Conservation (phyloP, 2,113 vertebrate species). For the Heteronetta atricapilla region DNA sequence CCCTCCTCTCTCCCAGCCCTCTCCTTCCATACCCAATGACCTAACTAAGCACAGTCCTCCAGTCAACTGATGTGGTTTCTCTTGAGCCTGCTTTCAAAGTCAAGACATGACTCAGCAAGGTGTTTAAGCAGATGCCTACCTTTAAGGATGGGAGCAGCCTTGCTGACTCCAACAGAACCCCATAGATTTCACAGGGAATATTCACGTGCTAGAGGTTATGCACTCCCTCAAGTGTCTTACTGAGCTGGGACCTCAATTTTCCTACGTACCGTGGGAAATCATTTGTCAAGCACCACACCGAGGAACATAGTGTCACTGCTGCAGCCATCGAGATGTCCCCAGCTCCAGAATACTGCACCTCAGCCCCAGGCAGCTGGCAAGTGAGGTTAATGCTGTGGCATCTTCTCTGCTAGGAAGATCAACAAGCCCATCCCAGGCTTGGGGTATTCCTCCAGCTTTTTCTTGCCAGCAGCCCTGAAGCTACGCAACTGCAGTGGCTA, state of each 20-base stretch:
- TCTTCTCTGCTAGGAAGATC: not conserved
- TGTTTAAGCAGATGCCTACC: constrained; percentile 55
- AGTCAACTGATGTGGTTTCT: constrained; percentile 63
- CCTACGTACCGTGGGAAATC: constrained; percentile 2
- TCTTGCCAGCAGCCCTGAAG: not conserved
- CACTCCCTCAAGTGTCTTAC: not conserved
- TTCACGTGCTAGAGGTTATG: constrained; percentile 63
- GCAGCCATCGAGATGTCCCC: not conserved
- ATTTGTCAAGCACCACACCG: not conserved
- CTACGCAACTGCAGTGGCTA: not conserved
- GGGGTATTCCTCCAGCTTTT: not conserved
- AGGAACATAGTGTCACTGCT: not conserved
- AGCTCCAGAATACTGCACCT: not conserved
- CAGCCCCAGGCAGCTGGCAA: not conserved
- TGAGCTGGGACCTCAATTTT: constrained; percentile 25
- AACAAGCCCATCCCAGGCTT: not conserved
- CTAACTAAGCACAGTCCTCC: constrained; percentile 20
- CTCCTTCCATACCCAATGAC: not conserved
- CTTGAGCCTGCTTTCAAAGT: constrained; percentile 45
- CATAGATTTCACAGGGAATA: constrained; percentile 45
- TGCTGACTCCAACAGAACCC: constrained; percentile 62
- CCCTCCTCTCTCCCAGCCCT: not conserved
- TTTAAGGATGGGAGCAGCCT: constrained; percentile 62
- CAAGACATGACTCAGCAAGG: constrained; percentile 67
- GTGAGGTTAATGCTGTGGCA: not conserved